These are phyloP conservation scores for Cantharis lateralis DNA, from an alignment of 2,888 invertebrate species.

Conservation along the genomic window DNA sequence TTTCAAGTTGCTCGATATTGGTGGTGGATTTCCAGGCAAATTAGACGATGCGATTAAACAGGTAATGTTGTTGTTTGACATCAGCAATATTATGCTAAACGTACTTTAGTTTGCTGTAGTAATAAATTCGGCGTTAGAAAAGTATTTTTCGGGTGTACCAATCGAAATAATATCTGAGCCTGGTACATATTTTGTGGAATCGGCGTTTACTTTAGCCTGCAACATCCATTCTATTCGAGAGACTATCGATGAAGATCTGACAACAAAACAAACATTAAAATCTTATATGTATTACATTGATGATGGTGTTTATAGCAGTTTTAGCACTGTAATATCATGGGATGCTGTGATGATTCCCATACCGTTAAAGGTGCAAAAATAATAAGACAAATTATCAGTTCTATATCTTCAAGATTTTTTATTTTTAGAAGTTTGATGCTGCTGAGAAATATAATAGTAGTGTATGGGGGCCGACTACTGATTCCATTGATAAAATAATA, in stretches of 20 bases:
- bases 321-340: constrained; percentile 69
- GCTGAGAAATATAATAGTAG: constrained; percentile 64
- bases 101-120: constrained; percentile 68
- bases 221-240: constrained; percentile 81
- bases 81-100: background rate
- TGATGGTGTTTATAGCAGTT: constrained; percentile 98
- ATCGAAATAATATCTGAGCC: constrained; percentile 94
- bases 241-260: constrained; percentile 34
- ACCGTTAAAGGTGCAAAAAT: constrained; percentile 63
- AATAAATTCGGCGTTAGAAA: constrained; percentile 80
- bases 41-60: background rate
- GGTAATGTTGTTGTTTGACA: background rate
- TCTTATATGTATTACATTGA: constrained; percentile 95
- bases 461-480: constrained; percentile 97
- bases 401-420: background rate
- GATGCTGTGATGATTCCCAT: constrained; percentile 51
- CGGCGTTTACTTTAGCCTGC: constrained; percentile 90
- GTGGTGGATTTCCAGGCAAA: constrained; percentile 88
- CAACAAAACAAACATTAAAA: constrained; percentile 38
- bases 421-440: constrained; percentile 35
- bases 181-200: constrained; percentile 93
- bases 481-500: constrained; percentile 84
- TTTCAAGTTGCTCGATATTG: constrained; percentile 83
- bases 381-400: background rate
- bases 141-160: constrained; percentile 79